A percentile compares a stretch with the other conserved stretches of the same genome.
Conservation (phyloP, 2,888 invertebrate species). For the Lingula anatina region DNA sequence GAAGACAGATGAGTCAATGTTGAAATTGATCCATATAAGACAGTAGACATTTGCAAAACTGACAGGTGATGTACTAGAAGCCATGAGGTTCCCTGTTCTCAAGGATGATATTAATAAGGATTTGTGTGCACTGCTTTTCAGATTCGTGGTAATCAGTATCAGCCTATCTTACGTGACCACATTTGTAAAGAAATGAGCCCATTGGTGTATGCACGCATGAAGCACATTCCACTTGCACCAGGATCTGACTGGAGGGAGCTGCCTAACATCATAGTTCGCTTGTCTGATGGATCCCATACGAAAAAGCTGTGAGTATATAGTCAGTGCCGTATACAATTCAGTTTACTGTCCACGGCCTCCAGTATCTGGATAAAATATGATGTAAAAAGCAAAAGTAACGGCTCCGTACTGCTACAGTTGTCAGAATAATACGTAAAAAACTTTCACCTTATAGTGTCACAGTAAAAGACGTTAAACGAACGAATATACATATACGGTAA, state of each 20-base stretch:
- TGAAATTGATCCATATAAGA: too few species aligned
- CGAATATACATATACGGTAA: too few species aligned
- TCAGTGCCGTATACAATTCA: too few species aligned
- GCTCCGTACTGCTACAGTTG: background rate
- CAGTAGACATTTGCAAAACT: too few species aligned
- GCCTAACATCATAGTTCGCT: slow-evolving; percentile 68
- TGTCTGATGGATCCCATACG: slow-evolving; percentile 67
- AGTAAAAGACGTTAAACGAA: too few species aligned
- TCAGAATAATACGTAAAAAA: too few species aligned
- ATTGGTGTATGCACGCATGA: slow-evolving; percentile 71
- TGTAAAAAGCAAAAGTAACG: background rate
- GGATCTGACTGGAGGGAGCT: slow-evolving; percentile 84
- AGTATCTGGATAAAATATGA: background rate
- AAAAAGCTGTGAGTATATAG: slow-evolving; percentile 58
- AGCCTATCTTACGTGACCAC: slow-evolving; percentile 65
- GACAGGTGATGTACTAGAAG: too few species aligned
- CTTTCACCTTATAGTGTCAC: too few species aligned
- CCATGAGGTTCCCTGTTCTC: too few species aligned
- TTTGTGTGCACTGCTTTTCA: slow-evolving; percentile 39
- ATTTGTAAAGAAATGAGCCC: slow-evolving; percentile 80
- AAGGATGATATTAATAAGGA: too few species aligned
- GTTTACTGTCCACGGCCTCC: background rate
- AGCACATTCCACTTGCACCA: slow-evolving; percentile 66
- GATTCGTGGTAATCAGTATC: slow-evolving; percentile 61
- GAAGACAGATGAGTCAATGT: too few species aligned